Conservation (phyloP, 2,113 vertebrate genomes). For the Mionectes macconnelli region DNA sequence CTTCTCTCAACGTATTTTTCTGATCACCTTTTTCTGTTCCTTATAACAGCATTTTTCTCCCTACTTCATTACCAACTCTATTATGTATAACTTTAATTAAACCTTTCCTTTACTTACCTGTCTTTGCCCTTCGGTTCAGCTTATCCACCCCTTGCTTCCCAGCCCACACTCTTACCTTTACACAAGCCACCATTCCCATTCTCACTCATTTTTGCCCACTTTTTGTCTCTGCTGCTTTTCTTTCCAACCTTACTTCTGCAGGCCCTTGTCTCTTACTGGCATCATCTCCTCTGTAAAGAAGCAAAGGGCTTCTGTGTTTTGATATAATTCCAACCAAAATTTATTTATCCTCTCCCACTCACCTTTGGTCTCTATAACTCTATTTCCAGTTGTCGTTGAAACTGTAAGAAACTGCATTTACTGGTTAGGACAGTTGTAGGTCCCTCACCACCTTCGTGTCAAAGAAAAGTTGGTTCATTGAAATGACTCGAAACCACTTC, state of each 20-base stretch:
- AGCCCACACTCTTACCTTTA: neutral
- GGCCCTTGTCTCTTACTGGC: neutral
- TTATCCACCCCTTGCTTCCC: neutral
- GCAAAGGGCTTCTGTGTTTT: neutral
- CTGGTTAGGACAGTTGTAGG: neutral
- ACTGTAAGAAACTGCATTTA: neutral
- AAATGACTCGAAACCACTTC: neutral
- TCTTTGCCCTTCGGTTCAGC: neutral
- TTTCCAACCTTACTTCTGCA: neutral
- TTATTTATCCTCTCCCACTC: neutral
- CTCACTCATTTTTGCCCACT: neutral
- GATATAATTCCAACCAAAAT: neutral
- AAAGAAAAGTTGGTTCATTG: neutral
- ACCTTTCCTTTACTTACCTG: neutral
- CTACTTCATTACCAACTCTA: neutral
- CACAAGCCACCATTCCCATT: neutral
- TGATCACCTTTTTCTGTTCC: neutral
- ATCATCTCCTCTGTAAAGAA: neutral
- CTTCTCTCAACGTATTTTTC: neutral
- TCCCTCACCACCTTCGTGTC: accelerated
- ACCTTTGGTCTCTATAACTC: neutral
- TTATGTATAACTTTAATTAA: neutral
- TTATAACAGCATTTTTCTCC: neutral
- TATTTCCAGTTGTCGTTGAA: neutral
- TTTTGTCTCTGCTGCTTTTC: neutral